Evolutionary conservation across 2,113 vertebrate genomes (phyloP).

Genomic region (Paracanthobrama guichenoti): DNA sequence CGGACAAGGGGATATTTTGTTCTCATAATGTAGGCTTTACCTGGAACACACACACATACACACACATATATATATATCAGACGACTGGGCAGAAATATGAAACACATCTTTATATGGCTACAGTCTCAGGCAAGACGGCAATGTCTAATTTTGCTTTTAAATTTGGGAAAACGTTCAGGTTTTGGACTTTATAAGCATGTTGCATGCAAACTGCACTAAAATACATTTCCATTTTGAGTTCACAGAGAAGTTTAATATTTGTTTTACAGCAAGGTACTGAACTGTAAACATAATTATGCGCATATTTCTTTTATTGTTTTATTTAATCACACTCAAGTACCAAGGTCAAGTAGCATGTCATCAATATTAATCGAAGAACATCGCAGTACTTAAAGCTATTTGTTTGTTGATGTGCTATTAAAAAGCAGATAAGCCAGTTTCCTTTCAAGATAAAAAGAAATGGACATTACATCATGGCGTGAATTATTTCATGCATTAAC

Average conservation of each 20-base stretch:
- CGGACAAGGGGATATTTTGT: too few relatives aligned
- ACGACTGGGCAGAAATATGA: background rate
- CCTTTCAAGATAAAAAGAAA: constrained; percentile 77
- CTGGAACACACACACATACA: too few relatives aligned
- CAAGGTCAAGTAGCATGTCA: constrained; percentile 69
- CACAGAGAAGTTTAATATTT: constrained; percentile 47
- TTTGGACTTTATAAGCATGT: constrained; percentile 1
- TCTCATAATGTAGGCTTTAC: too few relatives aligned
- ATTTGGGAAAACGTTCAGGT: constrained; percentile 11
- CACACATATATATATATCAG: too few relatives aligned
- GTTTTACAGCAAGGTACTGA: constrained; percentile 47
- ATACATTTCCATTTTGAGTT: constrained; percentile 52
- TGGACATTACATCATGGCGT: constrained; percentile 73
- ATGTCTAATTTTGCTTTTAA: constrained; percentile 8
- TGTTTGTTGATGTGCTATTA: constrained; percentile 73
- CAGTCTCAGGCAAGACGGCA: background rate
- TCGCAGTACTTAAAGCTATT: constrained; percentile 71
- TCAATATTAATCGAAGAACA: constrained; percentile 68
- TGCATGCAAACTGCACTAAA: constrained; percentile 26
- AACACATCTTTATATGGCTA: background rate
- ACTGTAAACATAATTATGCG: constrained; percentile 46
- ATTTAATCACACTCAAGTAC: constrained; percentile 74
- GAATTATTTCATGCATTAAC: constrained; percentile 73
- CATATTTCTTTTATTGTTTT: constrained; percentile 59
- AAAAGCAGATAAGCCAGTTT: constrained; percentile 69